phyloP scores from a whole-genome alignment of 2,888 invertebrate species.

The Magallana nippona region DNA sequence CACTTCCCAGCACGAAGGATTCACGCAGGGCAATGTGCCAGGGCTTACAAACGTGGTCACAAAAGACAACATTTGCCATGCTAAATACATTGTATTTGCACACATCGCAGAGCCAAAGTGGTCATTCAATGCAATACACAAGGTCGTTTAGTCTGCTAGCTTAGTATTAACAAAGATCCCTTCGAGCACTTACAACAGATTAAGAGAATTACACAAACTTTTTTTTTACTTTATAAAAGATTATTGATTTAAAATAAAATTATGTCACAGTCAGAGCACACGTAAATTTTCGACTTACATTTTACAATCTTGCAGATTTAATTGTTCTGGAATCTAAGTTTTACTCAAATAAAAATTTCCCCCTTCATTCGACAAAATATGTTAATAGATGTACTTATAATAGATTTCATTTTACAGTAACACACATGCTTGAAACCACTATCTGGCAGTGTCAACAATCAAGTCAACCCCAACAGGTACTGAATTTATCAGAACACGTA shows the following conservation, averaged over 20 bases:
- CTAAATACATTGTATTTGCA: not conserved
- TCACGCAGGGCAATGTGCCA: constrained; percentile 26
- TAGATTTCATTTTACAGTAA: too few species aligned
- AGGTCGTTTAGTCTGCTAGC: constrained; percentile 1
- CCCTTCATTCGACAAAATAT: too few species aligned
- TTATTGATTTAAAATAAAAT: too few species aligned
- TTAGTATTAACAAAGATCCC: not conserved
- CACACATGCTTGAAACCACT: not conserved
- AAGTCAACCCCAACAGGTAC: not conserved
- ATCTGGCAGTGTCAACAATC: constrained; percentile 9
- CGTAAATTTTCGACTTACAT: too few species aligned
- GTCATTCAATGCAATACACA: constrained; percentile 32
- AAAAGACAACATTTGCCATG: constrained; percentile 21
- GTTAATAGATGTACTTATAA: too few species aligned
- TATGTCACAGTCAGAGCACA: too few species aligned
- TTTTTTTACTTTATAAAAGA: not conserved
- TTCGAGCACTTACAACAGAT: not conserved
- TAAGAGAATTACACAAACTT: constrained; percentile 22
- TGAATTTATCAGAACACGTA: not conserved
- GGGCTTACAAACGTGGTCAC: constrained; percentile 10
- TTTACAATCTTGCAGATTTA: too few species aligned
- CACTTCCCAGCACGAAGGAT: constrained; percentile 11
- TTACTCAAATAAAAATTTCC: too few species aligned
- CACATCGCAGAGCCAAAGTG: not conserved
- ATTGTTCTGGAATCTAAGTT: too few species aligned